Evolutionary conservation across 2,888 invertebrate species (phyloP), one percentile per base, ranked within the genome.

Genomic region (Cyclophora albipunctata): DNA sequence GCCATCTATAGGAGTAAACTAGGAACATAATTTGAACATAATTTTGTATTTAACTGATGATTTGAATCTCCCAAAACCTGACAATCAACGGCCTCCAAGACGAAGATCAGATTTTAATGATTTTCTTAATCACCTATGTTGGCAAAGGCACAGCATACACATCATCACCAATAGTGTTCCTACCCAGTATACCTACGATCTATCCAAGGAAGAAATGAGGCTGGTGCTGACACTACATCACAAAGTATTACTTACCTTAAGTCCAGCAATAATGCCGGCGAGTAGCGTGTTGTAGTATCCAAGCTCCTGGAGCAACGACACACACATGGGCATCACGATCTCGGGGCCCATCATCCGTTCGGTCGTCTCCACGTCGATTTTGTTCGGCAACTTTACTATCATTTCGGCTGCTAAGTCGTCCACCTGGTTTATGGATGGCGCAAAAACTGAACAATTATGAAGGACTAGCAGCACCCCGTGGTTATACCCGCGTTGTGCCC

Each of bases 271-370:
- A 50, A 89, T 88, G 42, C 49, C 57, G 5, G 45, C 7, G 41
- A 89, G 75, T 2, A 89, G 79, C n/a, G 58, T 68, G 56, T 89
- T 89, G 66, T 66, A 89, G 66, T 89, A 89, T 0, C 78, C 75
- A 7, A 89, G 74, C 90, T 97, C 97, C 75, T 97, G 96, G 40
- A 97, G 85, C 45, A 97, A 82, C 0, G 96, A 95, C 4, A 96
- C 95, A 71, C 95, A 94, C 66, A 97, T 88, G 0, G 96, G 96
- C 60, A 91, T 91, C 62, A 93, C 82, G 6, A 86, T 94, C 65
- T 92, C 91, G 0, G 90, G 76, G 0, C 95, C 94, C 74, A 96
- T 93, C 66, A 95, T 86, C 54, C 92, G 93, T 47, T 92, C 92
- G 0, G 95, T 93, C 2, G 90, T 91, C 72, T 95, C 94, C 73